These are phyloP conservation scores for Strix aluco DNA, from an alignment of 2,113 vertebrate genomes.

Conservation along the genomic window DNA sequence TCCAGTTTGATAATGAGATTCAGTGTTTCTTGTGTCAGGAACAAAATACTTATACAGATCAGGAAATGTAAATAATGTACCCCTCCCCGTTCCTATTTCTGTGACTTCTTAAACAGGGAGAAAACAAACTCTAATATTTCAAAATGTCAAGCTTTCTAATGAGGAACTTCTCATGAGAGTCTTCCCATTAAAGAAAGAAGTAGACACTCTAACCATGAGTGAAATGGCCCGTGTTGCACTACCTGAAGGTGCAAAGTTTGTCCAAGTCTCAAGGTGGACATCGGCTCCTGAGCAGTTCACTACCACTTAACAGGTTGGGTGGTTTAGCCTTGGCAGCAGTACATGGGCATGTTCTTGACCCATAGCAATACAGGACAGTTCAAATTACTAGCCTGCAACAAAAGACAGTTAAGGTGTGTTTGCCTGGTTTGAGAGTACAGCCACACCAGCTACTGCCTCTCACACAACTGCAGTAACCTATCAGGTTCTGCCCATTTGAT, in stretches of 20 bases:
- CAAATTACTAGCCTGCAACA: neutral
- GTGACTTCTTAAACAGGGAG: neutral
- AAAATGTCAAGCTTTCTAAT: neutral
- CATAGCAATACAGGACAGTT: neutral
- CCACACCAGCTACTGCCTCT: neutral
- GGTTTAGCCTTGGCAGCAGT: neutral
- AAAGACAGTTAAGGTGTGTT: neutral
- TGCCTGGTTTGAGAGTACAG: neutral
- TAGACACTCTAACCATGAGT: neutral
- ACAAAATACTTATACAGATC: neutral
- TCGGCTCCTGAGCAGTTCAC: neutral
- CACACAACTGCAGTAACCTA: accelerated
- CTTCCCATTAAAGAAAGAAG: neutral
- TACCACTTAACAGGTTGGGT: neutral
- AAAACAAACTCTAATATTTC: neutral
- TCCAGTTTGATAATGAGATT: slow-evolving; percentile 28
- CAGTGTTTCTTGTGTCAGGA: slow-evolving; percentile 2
- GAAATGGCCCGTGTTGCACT: neutral
- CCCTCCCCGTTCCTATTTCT: neutral
- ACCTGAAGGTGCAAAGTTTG: neutral
- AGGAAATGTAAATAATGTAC: neutral
- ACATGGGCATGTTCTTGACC: neutral
- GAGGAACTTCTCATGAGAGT: neutral
- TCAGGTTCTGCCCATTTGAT: neutral
- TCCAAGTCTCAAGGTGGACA: neutral